These are phyloP conservation scores for Drosophila bunnanda DNA, from an alignment of 2,888 invertebrate genomes.

Conservation along the genomic window DNA sequence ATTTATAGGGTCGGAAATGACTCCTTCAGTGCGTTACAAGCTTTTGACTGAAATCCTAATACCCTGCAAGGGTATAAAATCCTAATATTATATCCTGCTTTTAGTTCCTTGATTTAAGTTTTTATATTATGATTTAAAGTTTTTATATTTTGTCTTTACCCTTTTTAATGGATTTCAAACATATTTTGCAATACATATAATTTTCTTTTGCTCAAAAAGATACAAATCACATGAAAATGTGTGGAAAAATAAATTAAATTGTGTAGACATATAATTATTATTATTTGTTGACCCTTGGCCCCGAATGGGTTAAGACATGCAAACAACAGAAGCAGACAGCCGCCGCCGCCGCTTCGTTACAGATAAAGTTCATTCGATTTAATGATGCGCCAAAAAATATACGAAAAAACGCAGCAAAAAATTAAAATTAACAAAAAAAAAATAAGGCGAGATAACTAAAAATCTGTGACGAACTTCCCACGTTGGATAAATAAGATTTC, in stretches of 20 bases:
- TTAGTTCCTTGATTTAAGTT: too few species aligned
- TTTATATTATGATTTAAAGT: too few species aligned
- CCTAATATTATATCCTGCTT: too few species aligned
- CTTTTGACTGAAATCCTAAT: too few species aligned
- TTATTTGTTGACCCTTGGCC: background rate
- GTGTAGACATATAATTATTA: conserved; percentile 5
- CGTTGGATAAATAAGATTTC: conserved; percentile 65
- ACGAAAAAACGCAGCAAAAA: conserved; percentile 26
- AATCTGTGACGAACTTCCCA: conserved; percentile 50
- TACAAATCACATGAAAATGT: background rate
- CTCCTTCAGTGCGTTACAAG: too few species aligned
- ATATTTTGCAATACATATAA: background rate
- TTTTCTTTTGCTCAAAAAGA: background rate
- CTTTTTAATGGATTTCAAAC: background rate
- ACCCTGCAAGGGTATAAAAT: too few species aligned
- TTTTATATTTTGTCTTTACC: too few species aligned
- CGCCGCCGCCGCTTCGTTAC: conserved; percentile 52
- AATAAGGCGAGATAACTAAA: conserved; percentile 42
- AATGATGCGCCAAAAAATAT: conserved; percentile 69
- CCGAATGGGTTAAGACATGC: conserved; percentile 32
- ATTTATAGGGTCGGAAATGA: too few species aligned
- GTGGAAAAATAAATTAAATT: background rate
- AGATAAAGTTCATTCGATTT: conserved; percentile 79
- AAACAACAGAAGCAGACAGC: conserved; percentile 32
- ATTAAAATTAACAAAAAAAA: conserved; percentile 34